phyloP scores from a whole-genome alignment of 2,888 invertebrate genomes.

The Ennomos quercinarius region DNA sequence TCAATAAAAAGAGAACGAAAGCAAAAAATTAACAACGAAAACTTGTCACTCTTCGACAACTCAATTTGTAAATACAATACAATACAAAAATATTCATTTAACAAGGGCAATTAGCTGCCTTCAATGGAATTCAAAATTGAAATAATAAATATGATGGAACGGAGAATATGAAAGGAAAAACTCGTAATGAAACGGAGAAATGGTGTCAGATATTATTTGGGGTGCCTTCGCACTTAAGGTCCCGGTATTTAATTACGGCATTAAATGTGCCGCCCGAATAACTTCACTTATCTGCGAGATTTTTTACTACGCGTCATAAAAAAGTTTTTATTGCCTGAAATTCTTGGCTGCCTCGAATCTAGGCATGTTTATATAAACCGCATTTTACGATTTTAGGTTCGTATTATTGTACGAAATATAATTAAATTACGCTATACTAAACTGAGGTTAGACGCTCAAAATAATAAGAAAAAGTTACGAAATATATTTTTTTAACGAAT shows the following conservation, averaged over 20 bases:
- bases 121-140: conserved; percentile 30
- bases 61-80: conserved; percentile 21
- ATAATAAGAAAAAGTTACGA: neutral
- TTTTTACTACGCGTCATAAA: conserved; percentile 37
- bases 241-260: conserved; percentile 53
- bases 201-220: conserved; percentile 33
- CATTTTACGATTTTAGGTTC: conserved; percentile 23
- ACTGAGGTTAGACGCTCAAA: conserved; percentile 1
- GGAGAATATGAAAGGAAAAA: conserved; percentile 40
- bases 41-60: conserved; percentile 15
- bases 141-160: conserved; percentile 47
- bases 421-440: conserved; percentile 13
- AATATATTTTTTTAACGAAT: neutral
- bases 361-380: conserved; percentile 21
- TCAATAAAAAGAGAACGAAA: too few species aligned
- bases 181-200: conserved; percentile 37
- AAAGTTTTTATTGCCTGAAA: conserved; percentile 33
- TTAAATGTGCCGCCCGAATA: conserved; percentile 45
- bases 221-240: conserved; percentile 30
- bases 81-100: conserved; percentile 27
- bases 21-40: conserved; percentile 4
- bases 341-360: conserved; percentile 15
- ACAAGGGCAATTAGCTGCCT: conserved; percentile 28
- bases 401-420: conserved; percentile 21
- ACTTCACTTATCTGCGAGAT: conserved; percentile 36